A percentile compares a stretch with the other conserved stretches of the same genome.
phyloP scores from a whole-genome alignment of 2,113 vertebrate species.

The Amazona guildingii region DNA sequence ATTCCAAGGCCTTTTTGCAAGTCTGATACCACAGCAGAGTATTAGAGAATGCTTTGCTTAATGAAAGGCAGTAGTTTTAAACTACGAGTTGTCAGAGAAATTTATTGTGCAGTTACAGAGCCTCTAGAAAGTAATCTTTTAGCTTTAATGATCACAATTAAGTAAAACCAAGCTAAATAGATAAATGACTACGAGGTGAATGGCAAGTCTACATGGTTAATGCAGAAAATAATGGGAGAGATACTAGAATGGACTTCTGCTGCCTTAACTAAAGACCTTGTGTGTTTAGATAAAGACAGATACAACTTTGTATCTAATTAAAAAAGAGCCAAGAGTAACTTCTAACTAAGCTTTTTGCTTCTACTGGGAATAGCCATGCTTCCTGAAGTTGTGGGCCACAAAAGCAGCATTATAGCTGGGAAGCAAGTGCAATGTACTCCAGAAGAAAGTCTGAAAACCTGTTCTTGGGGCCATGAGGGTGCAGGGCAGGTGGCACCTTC shows the following conservation, averaged over 20 bases:
- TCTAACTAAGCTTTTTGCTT: background rate
- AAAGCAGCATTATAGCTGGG: background rate
- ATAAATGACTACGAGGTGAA: background rate
- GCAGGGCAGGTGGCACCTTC: background rate
- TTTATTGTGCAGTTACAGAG: background rate
- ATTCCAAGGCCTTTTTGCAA: background rate
- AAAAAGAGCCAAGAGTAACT: background rate
- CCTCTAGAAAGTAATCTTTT: background rate
- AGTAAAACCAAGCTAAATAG: background rate
- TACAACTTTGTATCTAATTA: background rate
- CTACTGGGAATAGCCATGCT: accelerated
- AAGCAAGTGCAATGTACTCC: background rate
- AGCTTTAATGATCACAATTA: background rate
- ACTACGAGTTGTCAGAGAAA: background rate
- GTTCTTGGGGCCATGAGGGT: accelerated
- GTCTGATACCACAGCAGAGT: background rate
- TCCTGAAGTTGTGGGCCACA: background rate
- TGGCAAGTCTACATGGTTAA: background rate
- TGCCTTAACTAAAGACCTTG: accelerated
- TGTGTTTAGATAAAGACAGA: background rate
- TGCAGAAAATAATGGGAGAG: background rate
- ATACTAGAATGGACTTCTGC: background rate
- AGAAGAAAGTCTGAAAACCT: background rate
- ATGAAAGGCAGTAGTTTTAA: background rate
- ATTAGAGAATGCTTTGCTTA: background rate